Base-by-base conservation (phyloP, 2,797 vertebrate genomes). In the Otus scops region DNA sequence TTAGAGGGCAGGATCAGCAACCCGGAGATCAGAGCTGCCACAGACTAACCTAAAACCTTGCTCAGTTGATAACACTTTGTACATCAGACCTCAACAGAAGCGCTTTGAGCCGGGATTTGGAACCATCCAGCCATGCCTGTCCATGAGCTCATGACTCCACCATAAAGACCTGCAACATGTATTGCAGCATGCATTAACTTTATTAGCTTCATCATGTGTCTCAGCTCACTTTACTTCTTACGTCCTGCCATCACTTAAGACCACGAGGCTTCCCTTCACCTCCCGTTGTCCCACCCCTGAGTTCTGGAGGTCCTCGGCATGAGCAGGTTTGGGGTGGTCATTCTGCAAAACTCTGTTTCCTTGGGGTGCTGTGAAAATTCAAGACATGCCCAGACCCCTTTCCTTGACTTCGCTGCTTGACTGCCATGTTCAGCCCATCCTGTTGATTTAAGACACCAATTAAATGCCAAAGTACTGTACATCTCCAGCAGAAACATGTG, bases 161-260 rank as follows among this genome's bases (percentile, higher is more conserved):
- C 45, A 21, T 6, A 24, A 53, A 56, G 23, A 23, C 39, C 77
- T 32, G 38, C 48, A 51, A 26, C 24, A 28, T n/a, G 6, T 26
- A 9, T 20, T 38, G 43, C 45, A 14, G 28, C 36, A 18, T 8
- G 4, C 18, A 18, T 48, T 34, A 27, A 59, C 48, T 43, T 28
- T 26, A 11, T 36, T 12, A 30, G 27, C 22, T 59, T 53, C 59
- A 22, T 76, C 20, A 5, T 2, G 38, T 4, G 22, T 22, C 56
- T 59, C 30, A 24, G 59, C 18, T 53, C 50, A 20, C 18, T 7
- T 22, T 19, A 10, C 36, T n/a, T 30, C 34, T 36, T 21, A n/a
- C 0, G 0, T 38, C 57, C 63, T 32, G 15, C 45, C 4, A 0
- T 30, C 43, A 6, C 32, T 9, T 38, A 60, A 59, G 36, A 22